Percentiles rank a stretch among this genome's conserved stretches.
Conservation (phyloP, 2,113 vertebrate genomes). For the Piliocolobus tephrosceles region DNA sequence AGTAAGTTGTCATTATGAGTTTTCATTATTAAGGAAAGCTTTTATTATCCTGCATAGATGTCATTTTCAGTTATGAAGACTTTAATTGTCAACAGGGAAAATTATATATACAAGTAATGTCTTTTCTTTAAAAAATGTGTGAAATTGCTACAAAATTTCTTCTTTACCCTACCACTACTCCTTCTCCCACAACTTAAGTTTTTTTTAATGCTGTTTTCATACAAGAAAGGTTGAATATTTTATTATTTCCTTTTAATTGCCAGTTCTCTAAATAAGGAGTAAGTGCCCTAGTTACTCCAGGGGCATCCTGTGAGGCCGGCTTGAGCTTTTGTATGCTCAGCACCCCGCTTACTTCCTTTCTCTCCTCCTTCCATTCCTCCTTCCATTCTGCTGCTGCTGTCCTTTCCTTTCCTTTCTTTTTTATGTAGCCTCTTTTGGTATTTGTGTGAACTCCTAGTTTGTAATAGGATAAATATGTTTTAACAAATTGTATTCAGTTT, state of each 20-base stretch:
- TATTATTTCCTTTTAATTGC: not conserved
- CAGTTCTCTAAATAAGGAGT: not conserved
- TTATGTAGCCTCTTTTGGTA: not conserved
- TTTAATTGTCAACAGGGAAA: not conserved
- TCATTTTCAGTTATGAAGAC: not conserved
- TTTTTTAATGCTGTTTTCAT: not conserved
- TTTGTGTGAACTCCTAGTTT: not conserved
- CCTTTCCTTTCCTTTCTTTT: not conserved
- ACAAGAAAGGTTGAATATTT: not conserved
- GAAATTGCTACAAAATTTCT: not conserved
- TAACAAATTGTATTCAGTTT: not conserved
- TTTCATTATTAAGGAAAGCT: conserved; percentile 15
- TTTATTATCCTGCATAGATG: not conserved
- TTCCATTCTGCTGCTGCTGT: not conserved
- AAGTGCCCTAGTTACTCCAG: not conserved
- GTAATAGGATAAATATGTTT: not conserved
- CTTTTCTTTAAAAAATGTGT: conserved; percentile 11
- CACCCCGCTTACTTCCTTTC: too few relatives aligned
- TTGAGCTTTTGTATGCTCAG: not conserved
- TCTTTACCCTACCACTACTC: not conserved
- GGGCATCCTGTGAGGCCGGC: rapidly evolving
- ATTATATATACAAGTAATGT: not conserved
- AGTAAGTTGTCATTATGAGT: not conserved
- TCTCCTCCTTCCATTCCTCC: not conserved
- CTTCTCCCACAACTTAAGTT: not conserved